Conservation (phyloP, 2,113 vertebrate genomes). For the Reinhardtius hippoglossoides region DNA sequence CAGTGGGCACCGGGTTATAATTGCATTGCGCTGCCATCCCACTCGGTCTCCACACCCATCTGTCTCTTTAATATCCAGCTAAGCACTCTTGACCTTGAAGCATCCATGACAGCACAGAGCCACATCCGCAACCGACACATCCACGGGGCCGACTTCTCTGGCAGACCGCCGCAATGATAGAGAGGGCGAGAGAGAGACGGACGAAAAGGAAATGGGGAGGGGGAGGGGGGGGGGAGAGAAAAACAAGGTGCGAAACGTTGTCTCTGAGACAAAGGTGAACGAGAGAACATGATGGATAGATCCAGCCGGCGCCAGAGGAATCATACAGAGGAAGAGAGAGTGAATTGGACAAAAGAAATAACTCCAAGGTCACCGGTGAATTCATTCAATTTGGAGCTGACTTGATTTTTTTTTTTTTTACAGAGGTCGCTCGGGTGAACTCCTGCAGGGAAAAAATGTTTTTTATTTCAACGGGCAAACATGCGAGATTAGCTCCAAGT, state of each 20-base stretch:
- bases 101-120: constrained; percentile 46
- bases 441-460: constrained; percentile 34
- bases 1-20: constrained; percentile 68
- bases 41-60: constrained; percentile 69
- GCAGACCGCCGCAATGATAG: constrained; percentile 34
- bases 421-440: constrained; percentile 40
- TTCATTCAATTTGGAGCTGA: constrained; percentile 58
- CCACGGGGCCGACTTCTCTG: constrained; percentile 51
- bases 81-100: constrained; percentile 81
- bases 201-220: constrained; percentile 26
- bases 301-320: constrained; percentile 4
- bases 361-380: constrained; percentile 66
- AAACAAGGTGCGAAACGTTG: constrained; percentile 67
- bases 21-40: constrained; percentile 73
- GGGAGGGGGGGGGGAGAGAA: constrained; percentile 20
- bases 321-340: constrained; percentile 39
- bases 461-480: constrained; percentile 52
- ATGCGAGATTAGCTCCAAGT: constrained; percentile 47
- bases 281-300: constrained; percentile 71
- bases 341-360: constrained; percentile 54
- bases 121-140: constrained; percentile 37
- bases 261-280: constrained; percentile 72
- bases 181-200: constrained; percentile 35
- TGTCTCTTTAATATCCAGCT: constrained; percentile 79
- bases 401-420: constrained; percentile 45